Evolutionary conservation across 1,140 invertebrate genomes (phyloP).

Genomic region (Cydia pomonella): DNA sequence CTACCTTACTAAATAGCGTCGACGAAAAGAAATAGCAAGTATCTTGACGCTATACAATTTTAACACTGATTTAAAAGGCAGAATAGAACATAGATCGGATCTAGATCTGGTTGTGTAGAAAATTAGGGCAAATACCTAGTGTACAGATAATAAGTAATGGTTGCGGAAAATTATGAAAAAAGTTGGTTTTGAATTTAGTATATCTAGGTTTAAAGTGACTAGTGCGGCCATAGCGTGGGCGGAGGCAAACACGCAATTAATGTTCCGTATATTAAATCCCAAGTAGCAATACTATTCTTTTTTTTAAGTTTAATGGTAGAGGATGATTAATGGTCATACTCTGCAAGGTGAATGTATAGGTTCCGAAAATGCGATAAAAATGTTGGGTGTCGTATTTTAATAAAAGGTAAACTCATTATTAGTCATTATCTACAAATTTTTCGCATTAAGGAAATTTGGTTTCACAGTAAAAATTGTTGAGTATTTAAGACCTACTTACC

Average conservation of each 20-base stretch:
- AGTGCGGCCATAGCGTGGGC: not conserved
- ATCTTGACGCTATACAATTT: not conserved
- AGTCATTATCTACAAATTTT: too few relatives aligned
- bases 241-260: not conserved
- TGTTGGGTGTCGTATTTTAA: too few relatives aligned
- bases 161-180: constrained; percentile 3
- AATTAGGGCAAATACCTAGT: not conserved
- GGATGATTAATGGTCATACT: too few relatives aligned
- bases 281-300: too few relatives aligned
- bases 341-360: too few relatives aligned
- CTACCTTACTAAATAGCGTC: not conserved
- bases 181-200: not conserved
- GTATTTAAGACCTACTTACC: too few relatives aligned
- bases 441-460: too few relatives aligned
- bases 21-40: not conserved
- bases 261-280: too few relatives aligned
- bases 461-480: too few relatives aligned
- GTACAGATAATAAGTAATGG: not conserved
- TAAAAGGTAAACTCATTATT: too few relatives aligned
- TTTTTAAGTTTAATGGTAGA: too few relatives aligned
- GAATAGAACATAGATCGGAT: not conserved
- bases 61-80: not conserved
- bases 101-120: constrained; percentile 15
- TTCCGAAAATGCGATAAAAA: too few relatives aligned
- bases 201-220: not conserved